phyloP scores from a whole-genome alignment of 2,113 vertebrate species.

The Melanerpes formicivorus region DNA sequence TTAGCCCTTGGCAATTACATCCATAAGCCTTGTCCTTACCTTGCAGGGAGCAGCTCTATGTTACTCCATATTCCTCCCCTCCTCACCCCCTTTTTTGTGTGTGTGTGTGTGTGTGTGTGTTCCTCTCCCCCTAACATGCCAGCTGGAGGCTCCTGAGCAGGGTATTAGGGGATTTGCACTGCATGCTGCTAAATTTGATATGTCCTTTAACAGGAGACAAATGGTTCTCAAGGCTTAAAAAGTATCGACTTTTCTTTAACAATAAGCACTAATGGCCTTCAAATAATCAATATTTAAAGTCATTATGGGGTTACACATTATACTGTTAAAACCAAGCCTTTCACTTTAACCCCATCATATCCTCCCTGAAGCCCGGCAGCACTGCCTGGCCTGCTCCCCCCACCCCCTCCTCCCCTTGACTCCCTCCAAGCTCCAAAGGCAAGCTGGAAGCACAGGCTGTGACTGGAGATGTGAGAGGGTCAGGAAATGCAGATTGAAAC shows the following conservation, averaged over 20 bases:
- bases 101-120: too few relatives aligned
- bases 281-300: constrained; percentile 94
- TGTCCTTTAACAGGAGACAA: constrained; percentile 93
- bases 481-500: constrained; percentile 62
- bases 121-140: background rate
- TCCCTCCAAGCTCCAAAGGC: background rate
- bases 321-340: constrained; percentile 64
- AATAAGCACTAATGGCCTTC: constrained; percentile 94
- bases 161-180: constrained; percentile 80
- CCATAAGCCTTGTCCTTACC: constrained; percentile 14
- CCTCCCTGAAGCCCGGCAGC: constrained; percentile 16
- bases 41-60: background rate
- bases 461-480: constrained; percentile 43
- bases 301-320: constrained; percentile 85
- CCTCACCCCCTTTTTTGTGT: background rate
- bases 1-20: constrained; percentile 23
- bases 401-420: background rate
- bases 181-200: constrained; percentile 88
- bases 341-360: constrained; percentile 68
- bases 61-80: background rate
- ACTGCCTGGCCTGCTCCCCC: background rate
- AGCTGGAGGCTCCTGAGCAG: constrained; percentile 46
- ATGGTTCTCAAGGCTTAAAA: constrained; percentile 88
- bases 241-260: constrained; percentile 95
- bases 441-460: background rate